Conservation (phyloP, 2,113 vertebrate species). For the Forbesichthys papilliferus region DNA sequence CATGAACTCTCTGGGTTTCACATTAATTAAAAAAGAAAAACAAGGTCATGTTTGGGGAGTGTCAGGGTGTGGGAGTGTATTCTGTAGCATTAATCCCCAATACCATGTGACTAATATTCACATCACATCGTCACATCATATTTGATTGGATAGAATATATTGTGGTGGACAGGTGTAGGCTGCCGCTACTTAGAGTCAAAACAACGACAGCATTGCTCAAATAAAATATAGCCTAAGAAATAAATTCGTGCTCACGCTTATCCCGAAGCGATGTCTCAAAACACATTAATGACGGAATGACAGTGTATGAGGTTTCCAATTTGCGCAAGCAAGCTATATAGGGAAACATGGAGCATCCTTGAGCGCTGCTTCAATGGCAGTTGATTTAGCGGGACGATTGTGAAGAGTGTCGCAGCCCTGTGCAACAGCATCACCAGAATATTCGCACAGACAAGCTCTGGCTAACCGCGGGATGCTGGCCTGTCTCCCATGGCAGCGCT, state of each 20-base stretch:
- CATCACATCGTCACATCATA: no score
- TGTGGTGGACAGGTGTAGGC: no score
- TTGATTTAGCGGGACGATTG: slow-evolving; percentile 10
- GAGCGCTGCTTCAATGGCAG: not conserved
- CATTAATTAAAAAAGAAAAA: no score
- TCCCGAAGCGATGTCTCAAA: not conserved
- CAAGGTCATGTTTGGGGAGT: no score
- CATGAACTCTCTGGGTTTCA: no score
- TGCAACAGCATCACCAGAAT: slow-evolving; percentile 47
- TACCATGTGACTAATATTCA: no score
- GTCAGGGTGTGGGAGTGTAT: no score
- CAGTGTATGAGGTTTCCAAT: not conserved
- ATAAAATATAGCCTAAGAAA: no score
- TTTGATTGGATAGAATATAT: no score
- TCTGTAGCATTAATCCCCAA: no score
- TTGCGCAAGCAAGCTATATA: not conserved
- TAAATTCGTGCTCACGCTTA: not conserved
- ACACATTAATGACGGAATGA: not conserved
- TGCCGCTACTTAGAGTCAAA: no score
- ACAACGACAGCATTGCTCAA: no score
- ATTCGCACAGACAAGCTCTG: slow-evolving; percentile 39
- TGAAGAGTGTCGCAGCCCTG: slow-evolving; percentile 30
- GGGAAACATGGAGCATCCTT: slow-evolving; percentile 2
- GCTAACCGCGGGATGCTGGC: slow-evolving; percentile 66
- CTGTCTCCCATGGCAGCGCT: slow-evolving; percentile 63